Conservation (phyloP, 2,113 vertebrate species). For the Calyptommatus sinebrachiatus region DNA sequence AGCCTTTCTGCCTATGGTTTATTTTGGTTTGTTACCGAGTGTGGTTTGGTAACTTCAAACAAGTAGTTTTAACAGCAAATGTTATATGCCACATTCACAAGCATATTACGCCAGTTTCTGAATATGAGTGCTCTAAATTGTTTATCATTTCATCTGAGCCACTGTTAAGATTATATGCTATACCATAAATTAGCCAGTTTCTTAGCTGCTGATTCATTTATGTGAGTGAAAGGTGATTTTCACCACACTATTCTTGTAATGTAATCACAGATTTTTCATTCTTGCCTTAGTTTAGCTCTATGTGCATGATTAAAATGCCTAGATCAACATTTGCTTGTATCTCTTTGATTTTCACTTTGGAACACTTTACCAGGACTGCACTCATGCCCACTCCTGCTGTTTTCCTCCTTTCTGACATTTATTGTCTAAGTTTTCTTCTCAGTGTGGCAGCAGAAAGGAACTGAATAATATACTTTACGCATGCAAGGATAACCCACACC, state of each 20-base stretch:
- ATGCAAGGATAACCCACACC: conserved; percentile 22
- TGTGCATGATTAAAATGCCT: conserved; percentile 59
- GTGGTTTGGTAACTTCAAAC: background rate
- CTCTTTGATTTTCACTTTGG: conserved; percentile 64
- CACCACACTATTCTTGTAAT: conserved; percentile 33
- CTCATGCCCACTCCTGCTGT: conserved; percentile 44
- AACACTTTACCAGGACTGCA: conserved; percentile 40
- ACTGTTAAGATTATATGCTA: conserved; percentile 28
- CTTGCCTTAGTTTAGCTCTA: conserved; percentile 48
- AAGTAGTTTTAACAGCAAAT: conserved; percentile 28
- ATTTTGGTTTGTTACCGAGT: background rate
- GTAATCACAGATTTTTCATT: conserved; percentile 52
- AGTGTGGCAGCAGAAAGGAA: conserved; percentile 43
- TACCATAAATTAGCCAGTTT: conserved; percentile 56
- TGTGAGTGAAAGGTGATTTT: conserved; percentile 60
- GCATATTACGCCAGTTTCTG: background rate
- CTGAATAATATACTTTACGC: conserved; percentile 38
- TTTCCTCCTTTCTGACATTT: conserved; percentile 55
- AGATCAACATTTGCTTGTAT: conserved; percentile 57
- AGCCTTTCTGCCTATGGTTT: background rate
- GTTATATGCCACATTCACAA: background rate
- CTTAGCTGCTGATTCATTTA: conserved; percentile 54
- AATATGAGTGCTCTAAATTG: conserved; percentile 31
- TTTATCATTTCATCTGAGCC: conserved; percentile 28
- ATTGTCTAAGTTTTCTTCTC: conserved; percentile 62